Evolutionary conservation across 2,113 vertebrate genomes (phyloP), one percentile per base, ranked within the genome.

Genomic region (Colaptes auratus): DNA sequence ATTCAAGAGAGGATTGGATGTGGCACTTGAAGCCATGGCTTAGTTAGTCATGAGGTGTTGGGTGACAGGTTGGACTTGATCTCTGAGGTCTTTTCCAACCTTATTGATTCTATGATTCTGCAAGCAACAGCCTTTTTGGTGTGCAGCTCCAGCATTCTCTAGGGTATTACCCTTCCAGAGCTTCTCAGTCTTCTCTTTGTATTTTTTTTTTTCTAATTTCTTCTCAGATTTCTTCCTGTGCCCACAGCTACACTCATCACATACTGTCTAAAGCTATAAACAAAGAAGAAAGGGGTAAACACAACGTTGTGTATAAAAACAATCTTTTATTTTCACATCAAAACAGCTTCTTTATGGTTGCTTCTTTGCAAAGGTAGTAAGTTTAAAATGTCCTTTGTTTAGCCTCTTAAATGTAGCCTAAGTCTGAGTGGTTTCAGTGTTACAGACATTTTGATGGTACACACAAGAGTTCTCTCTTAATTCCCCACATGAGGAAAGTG

Each of bases 321-420:
- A 53, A 25, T 17, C 12, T 65, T 96, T 96, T 93, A 96, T 96
- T 96, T 92, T 81, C 67, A 96, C 71, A 76, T 61, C 28, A 77
- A 86, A 92, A 85, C 74, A 72, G 59, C 5, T 52, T 67, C 20
- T 67, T 50, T 87, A 86, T 35, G 85, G 24, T 63, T 64, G 75
- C 25, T 59, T 74, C 17, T 89, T 89, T 63, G 39, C 46, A 91
- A 91, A 91, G 6, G 27, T 89, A 82, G 23, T 70, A 11, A 82
- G 10, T 87, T 87, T 74, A 19, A 92, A 90, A 76, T 13, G 11
- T 52, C 16, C 48, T 80, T 77, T 44, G 5, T 82, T 90, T 75
- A 86, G 24, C 17, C 33, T 39, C 33, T 67, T 55, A 70, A 15
- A 65, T 39, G 60, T 3, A 92, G 55, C 17, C 18, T 36, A 69